A percentile compares a stretch with the other conserved stretches of the same genome.
phyloP scores from a whole-genome alignment of 1,140 invertebrate species.

The Andricus grossulariae region DNA sequence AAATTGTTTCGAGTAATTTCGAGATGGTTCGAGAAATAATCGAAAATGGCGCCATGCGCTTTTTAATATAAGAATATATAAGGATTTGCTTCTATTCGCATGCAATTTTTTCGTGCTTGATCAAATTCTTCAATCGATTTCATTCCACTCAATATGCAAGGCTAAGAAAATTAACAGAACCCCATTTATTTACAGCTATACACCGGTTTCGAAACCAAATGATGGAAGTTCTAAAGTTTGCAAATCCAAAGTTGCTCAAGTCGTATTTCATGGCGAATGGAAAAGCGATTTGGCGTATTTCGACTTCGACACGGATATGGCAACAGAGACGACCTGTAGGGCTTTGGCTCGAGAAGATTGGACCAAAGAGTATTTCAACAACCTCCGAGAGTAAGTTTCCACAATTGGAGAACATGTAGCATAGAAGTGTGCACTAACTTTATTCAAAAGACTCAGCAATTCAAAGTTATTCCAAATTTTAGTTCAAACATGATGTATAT shows the following conservation, averaged over 20 bases:
- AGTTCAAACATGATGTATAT: too few species aligned
- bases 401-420: background rate
- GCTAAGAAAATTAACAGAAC: background rate
- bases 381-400: slow-evolving; percentile 14
- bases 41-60: too few species aligned
- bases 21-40: too few species aligned
- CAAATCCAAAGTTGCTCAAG: slow-evolving; percentile 7
- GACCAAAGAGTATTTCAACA: background rate
- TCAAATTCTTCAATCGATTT: too few species aligned
- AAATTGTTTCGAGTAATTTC: too few species aligned
- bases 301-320: slow-evolving; percentile 10
- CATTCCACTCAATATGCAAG: too few species aligned
- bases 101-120: too few species aligned
- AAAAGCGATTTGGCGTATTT: slow-evolving; percentile 9
- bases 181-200: background rate
- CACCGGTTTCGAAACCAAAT: background rate
- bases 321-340: background rate
- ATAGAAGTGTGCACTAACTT: too few species aligned
- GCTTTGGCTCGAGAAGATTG: slow-evolving; percentile 16
- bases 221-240: background rate
- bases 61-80: too few species aligned
- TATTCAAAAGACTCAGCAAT: too few species aligned
- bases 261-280: background rate
- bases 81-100: too few species aligned
- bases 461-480: too few species aligned